A percentile compares a stretch with the other conserved stretches of the same genome.
These are phyloP conservation scores for Parnassius orleans DNA, from an alignment of 2,888 invertebrate genomes.

Conservation along the genomic window DNA sequence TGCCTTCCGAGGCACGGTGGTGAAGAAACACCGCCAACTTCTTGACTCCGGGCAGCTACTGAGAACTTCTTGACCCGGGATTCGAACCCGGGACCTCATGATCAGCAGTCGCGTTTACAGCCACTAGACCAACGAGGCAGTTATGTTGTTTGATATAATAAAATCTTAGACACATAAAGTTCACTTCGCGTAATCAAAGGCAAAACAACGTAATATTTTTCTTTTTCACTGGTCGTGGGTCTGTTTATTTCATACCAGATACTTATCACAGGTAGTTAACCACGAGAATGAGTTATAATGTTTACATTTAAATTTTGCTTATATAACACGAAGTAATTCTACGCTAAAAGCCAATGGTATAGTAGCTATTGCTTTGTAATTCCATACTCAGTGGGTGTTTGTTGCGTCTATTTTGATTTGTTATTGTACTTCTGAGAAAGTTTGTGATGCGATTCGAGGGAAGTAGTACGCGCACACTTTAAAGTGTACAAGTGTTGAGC, in stretches of 20 bases:
- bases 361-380: slow-evolving; percentile 23
- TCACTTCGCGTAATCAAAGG: background rate
- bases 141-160: too few species aligned
- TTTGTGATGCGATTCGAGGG: background rate
- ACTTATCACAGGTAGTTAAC: slow-evolving; percentile 19
- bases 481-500: background rate
- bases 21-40: too few species aligned
- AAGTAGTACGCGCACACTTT: background rate
- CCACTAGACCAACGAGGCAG: too few species aligned
- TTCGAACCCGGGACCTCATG: too few species aligned
- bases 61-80: too few species aligned
- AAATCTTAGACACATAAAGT: background rate
- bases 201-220: background rate
- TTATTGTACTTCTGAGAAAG: slow-evolving; percentile 25
- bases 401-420: slow-evolving; percentile 21
- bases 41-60: too few species aligned
- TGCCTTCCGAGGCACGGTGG: too few species aligned
- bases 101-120: too few species aligned
- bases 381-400: slow-evolving; percentile 14
- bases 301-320: slow-evolving; percentile 24
- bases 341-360: slow-evolving; percentile 10
- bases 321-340: slow-evolving; percentile 22
- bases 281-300: slow-evolving; percentile 17
- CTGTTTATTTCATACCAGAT: slow-evolving; percentile 1
- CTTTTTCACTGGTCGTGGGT: slow-evolving; percentile 1